These are phyloP conservation scores for Agrotis segetum DNA, from an alignment of 2,888 invertebrate species.

Conservation along the genomic window DNA sequence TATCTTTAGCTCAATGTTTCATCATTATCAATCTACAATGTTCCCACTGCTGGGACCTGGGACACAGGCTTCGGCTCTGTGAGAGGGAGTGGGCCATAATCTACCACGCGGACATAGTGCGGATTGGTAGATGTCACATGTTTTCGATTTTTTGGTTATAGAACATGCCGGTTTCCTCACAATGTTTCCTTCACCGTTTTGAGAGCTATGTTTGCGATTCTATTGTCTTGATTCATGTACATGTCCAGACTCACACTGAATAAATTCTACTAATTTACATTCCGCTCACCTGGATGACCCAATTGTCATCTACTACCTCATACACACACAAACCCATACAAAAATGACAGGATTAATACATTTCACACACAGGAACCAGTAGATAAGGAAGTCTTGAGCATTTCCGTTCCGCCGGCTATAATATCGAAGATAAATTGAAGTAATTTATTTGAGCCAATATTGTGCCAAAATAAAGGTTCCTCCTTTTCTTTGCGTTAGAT, in stretches of 20 bases:
- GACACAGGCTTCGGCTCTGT: no score
- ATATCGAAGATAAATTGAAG: constrained; percentile 53
- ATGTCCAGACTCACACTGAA: background rate
- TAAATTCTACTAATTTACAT: background rate
- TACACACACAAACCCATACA: background rate
- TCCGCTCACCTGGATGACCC: background rate
- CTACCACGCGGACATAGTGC: no score
- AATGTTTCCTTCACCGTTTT: no score
- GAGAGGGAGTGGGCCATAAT: no score
- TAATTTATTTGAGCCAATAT: constrained; percentile 56
- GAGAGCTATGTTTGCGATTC: no score
- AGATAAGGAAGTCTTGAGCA: constrained; percentile 50
- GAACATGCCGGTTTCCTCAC: no score
- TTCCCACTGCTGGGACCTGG: no score
- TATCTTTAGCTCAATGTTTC: no score
- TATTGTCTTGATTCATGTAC: background rate
- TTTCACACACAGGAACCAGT: constrained; percentile 28
- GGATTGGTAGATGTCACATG: no score
- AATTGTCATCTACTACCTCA: background rate
- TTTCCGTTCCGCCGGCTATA: constrained; percentile 44
- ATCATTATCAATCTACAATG: no score
- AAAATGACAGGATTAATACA: constrained; percentile 36
- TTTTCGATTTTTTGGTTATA: no score
- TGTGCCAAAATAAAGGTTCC: constrained; percentile 41
- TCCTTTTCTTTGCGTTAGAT: constrained; percentile 30